A percentile compares a stretch with the other conserved stretches of the same genome.
These are phyloP conservation scores for Oegoconia quadripuncta DNA, from an alignment of 2,888 invertebrate species.

Conservation along the genomic window DNA sequence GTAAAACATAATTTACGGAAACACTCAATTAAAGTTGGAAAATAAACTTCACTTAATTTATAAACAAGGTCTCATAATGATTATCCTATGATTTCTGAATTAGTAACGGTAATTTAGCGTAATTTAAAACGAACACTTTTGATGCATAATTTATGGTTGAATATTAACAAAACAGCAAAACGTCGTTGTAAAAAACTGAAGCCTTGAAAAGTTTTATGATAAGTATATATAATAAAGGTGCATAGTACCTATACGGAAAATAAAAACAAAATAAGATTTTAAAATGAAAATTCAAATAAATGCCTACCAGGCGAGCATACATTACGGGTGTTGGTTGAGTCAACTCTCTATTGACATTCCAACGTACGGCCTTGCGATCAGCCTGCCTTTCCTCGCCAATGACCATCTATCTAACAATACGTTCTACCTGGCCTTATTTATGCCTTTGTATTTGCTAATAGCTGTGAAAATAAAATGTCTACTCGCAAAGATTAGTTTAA, in stretches of 20 bases:
- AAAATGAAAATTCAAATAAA: slow-evolving; percentile 6
- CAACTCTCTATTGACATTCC: slow-evolving; percentile 64
- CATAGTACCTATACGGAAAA: slow-evolving; percentile 22
- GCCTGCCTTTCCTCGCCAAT: slow-evolving; percentile 36
- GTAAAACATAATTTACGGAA: not conserved
- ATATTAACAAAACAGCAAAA: too few species aligned
- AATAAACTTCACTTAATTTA: slow-evolving; percentile 33
- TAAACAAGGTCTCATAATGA: slow-evolving; percentile 28
- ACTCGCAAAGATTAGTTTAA: not conserved
- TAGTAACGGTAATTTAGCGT: slow-evolving; percentile 12
- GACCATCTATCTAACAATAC: slow-evolving; percentile 25
- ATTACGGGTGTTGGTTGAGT: slow-evolving; percentile 37
- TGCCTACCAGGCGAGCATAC: slow-evolving; percentile 40
- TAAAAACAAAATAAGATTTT: slow-evolving; percentile 12
- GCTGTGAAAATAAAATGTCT: not conserved
- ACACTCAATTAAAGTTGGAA: slow-evolving; percentile 20
- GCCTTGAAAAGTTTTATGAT: too few species aligned
- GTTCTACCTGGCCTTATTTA: slow-evolving; percentile 25
- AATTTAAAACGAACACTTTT: not conserved
- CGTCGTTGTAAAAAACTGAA: too few species aligned
- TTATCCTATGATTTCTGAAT: slow-evolving; percentile 22
- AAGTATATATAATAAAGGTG: too few species aligned
- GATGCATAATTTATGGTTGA: too few species aligned
- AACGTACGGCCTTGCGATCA: slow-evolving; percentile 42
- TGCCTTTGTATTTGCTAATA: slow-evolving; percentile 22